A percentile compares a stretch with the other conserved stretches of the same genome.
Conservation (phyloP, 2,113 vertebrate genomes). For the Dicrurus megarhynchus region DNA sequence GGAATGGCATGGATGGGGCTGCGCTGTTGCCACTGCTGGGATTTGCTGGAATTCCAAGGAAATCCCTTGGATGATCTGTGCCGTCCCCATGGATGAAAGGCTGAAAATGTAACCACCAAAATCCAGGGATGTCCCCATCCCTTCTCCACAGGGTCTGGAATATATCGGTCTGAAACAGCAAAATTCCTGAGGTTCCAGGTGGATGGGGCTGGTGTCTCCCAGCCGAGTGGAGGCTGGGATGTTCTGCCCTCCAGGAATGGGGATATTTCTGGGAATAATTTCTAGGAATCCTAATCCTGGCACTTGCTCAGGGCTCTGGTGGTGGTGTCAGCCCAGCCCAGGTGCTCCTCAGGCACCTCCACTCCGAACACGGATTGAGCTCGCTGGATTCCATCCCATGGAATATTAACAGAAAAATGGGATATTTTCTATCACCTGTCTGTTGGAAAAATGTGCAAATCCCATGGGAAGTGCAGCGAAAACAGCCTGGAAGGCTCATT, state of each 20-base stretch:
- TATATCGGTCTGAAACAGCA: neutral
- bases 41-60: neutral
- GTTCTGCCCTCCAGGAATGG: neutral
- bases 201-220: neutral
- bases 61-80: neutral
- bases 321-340: neutral
- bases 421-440: neutral
- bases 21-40: neutral
- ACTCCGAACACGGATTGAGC: neutral
- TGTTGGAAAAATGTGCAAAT: neutral
- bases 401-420: neutral
- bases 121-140: neutral
- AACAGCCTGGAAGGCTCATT: neutral
- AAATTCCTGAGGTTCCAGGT: neutral
- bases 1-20: fast-evolving
- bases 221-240: neutral
- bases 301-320: neutral
- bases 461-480: neutral
- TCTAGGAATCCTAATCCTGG: neutral
- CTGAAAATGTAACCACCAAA: neutral
- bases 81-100: neutral
- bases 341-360: neutral
- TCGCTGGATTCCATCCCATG: neutral
- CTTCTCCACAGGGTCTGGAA: neutral
- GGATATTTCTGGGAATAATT: neutral